phyloP scores from a whole-genome alignment of 2,888 invertebrate species.

The Bimastos eiseni region DNA sequence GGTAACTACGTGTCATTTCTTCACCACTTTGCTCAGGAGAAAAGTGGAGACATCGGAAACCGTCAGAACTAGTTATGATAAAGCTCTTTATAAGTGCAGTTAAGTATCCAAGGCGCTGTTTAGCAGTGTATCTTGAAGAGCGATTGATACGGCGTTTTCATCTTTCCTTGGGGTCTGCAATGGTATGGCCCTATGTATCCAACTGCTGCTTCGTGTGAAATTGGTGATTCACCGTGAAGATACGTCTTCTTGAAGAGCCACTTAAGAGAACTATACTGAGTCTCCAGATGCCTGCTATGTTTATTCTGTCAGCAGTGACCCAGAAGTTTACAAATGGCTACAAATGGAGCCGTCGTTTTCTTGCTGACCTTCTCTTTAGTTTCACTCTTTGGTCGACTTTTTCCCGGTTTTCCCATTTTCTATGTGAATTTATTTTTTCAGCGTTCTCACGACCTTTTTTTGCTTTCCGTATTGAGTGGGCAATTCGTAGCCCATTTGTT shows the following conservation, averaged over 20 bases:
- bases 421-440: background rate
- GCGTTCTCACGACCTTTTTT: background rate
- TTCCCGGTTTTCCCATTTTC: background rate
- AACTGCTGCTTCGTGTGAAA: background rate
- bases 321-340: background rate
- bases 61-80: background rate
- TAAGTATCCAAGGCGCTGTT: background rate
- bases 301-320: background rate
- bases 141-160: too few relatives aligned
- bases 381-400: background rate
- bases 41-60: constrained; percentile 6
- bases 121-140: too few relatives aligned
- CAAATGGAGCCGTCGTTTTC: background rate
- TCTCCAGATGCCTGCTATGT: background rate
- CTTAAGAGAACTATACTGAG: background rate
- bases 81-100: constrained; percentile 8
- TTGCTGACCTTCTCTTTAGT: background rate
- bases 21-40: background rate
- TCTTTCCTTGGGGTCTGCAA: too few relatives aligned
- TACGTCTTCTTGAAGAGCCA: background rate
- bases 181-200: too few relatives aligned
- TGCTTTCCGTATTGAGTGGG: background rate
- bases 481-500: background rate
- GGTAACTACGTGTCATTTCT: background rate
- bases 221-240: background rate